phyloP scores from a whole-genome alignment of 2,113 vertebrate species.

The Heterochromis multidens region DNA sequence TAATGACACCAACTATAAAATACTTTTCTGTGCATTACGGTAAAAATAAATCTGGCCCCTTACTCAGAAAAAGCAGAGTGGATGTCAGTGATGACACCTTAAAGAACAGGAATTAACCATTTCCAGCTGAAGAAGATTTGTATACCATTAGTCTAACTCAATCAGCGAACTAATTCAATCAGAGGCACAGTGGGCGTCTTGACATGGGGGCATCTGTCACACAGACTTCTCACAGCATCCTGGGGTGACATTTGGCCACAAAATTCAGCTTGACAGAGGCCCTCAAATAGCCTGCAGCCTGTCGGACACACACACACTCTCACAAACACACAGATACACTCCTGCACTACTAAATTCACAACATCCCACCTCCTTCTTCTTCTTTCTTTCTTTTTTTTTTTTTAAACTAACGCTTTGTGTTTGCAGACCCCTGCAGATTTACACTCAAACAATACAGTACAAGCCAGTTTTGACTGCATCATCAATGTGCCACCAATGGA shows the following conservation, averaged over 20 bases:
- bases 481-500: neutral
- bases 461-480: neutral
- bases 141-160: conserved; percentile 64
- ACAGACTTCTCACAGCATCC: conserved; percentile 55
- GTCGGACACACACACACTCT: conserved; percentile 20
- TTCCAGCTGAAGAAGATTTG: conserved; percentile 57
- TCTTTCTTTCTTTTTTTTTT: neutral
- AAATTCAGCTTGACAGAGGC: conserved; percentile 60
- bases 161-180: conserved; percentile 64
- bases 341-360: neutral
- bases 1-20: neutral
- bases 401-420: neutral
- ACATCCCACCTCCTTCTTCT: neutral
- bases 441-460: neutral
- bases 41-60: neutral
- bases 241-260: conserved; percentile 57
- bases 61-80: neutral
- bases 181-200: conserved; percentile 55
- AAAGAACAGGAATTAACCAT: conserved; percentile 46
- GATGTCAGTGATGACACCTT: conserved; percentile 46
- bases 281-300: conserved; percentile 36
- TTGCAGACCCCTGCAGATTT: neutral
- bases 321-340: neutral
- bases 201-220: conserved; percentile 63
- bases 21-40: neutral